phyloP scores from a whole-genome alignment of 2,797 vertebrate species.

The Gallinago stenura region DNA sequence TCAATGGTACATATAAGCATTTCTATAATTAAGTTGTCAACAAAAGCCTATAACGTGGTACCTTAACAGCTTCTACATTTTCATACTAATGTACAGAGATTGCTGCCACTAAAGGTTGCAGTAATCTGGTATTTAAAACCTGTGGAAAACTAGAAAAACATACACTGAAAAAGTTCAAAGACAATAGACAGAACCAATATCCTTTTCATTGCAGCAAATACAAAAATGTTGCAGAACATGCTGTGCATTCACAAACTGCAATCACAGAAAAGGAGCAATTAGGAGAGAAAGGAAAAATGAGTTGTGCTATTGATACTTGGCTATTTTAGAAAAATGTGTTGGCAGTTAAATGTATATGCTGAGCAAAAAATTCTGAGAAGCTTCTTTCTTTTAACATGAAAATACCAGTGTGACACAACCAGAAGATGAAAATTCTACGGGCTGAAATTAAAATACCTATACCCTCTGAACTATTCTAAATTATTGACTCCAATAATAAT shows the following conservation, averaged over 20 bases:
- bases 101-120: conserved; percentile 7
- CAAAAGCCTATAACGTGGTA: neutral
- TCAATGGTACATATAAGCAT: conserved; percentile 3
- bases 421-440: conserved; percentile 2
- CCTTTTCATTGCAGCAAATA: neutral
- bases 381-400: neutral
- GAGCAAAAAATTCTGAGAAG: neutral
- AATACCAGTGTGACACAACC: neutral
- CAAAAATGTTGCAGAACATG: neutral
- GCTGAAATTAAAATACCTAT: neutral
- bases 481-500: neutral
- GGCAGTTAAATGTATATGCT: conserved; percentile 16
- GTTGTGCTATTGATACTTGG: conserved; percentile 2
- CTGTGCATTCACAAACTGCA: conserved; percentile 4
- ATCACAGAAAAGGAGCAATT: neutral
- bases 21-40: conserved; percentile 49
- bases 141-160: neutral
- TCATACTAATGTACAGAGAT: neutral
- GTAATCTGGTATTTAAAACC: conserved; percentile 36
- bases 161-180: neutral
- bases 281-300: neutral
- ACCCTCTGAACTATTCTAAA: neutral
- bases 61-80: conserved; percentile 9
- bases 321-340: conserved; percentile 18
- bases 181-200: neutral